Conservation (phyloP, 2,888 invertebrate genomes). For the Nomada goodeniana region DNA sequence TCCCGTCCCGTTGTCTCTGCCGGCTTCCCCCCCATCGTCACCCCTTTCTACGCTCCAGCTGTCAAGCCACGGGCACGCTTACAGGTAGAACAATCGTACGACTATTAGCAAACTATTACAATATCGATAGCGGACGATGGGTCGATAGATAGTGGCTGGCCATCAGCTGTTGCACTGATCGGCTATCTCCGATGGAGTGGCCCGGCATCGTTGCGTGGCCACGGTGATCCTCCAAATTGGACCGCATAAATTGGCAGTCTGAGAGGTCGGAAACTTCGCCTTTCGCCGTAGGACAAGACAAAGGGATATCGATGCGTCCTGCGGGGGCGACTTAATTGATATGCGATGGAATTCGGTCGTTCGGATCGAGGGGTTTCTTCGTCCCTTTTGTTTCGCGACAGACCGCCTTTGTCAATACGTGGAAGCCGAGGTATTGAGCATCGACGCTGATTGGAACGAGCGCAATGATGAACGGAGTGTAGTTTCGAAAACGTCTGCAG, state of each 20-base stretch:
- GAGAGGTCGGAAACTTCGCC: slow-evolving; percentile 35
- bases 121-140: slow-evolving; percentile 74
- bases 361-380: not conserved
- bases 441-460: too few species aligned
- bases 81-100: slow-evolving; percentile 75
- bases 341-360: not conserved
- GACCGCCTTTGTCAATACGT: not conserved
- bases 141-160: slow-evolving; percentile 74
- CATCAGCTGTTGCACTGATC: slow-evolving; percentile 79
- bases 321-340: slow-evolving; percentile 19
- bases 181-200: slow-evolving; percentile 68
- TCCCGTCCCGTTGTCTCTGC: slow-evolving; percentile 20
- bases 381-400: not conserved
- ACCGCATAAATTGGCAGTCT: slow-evolving; percentile 59
- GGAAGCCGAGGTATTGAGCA: too few species aligned
- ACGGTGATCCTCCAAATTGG: slow-evolving; percentile 66
- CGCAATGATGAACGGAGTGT: too few species aligned
- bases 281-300: slow-evolving; percentile 22
- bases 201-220: slow-evolving; percentile 49
- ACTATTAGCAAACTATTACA: slow-evolving; percentile 80
- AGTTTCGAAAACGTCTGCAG: too few species aligned
- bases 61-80: slow-evolving; percentile 57
- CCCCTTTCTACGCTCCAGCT: slow-evolving; percentile 14
- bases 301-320: slow-evolving; percentile 13
- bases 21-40: slow-evolving; percentile 24